phyloP scores from a whole-genome alignment of 2,797 vertebrate genomes.

The Emys orbicularis region DNA sequence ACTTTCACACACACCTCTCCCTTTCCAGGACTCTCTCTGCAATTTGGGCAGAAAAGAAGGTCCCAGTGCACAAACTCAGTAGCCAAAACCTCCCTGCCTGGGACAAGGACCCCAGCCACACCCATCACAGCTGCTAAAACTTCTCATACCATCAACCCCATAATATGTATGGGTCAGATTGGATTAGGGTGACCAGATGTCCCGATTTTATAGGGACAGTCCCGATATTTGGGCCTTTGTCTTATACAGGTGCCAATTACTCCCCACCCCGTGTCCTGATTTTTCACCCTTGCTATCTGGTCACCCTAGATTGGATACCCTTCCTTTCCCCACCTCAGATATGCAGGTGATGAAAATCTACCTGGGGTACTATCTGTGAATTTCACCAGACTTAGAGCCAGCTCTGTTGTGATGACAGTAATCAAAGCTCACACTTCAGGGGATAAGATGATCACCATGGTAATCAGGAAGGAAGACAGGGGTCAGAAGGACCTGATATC shows the following conservation, averaged over 20 bases:
- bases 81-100: not conserved
- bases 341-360: not conserved
- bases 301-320: not conserved
- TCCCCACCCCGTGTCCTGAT: too few relatives aligned
- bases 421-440: not conserved
- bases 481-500: not conserved
- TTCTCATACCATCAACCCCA: not conserved
- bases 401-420: not conserved
- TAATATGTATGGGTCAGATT: not conserved
- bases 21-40: not conserved
- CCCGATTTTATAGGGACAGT: too few relatives aligned
- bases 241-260: too few relatives aligned
- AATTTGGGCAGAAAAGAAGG: fast-evolving
- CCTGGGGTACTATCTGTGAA: not conserved
- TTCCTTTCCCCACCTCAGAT: not conserved
- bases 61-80: not conserved
- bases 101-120: not conserved
- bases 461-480: not conserved
- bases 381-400: not conserved
- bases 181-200: too few relatives aligned
- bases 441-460: not conserved
- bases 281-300: too few relatives aligned
- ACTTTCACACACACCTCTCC: not conserved
- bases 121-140: not conserved
- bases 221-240: too few relatives aligned